A percentile compares a stretch with the other conserved stretches of the same genome.
Conservation (phyloP, 2,797 vertebrate genomes). For the Lepus oiostolus region DNA sequence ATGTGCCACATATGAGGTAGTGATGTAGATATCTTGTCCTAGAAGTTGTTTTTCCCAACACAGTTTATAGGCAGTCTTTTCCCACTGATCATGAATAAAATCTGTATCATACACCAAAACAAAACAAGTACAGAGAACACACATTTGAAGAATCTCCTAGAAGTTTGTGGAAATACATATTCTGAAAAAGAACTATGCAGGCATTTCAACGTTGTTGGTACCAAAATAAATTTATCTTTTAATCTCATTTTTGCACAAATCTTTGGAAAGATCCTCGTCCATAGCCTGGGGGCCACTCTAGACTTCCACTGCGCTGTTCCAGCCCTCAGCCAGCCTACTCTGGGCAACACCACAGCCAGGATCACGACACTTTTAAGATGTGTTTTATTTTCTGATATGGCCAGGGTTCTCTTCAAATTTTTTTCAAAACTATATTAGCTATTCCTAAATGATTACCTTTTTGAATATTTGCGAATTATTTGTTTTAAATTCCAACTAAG, state of each 20-base stretch:
- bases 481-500: slow-evolving; percentile 41
- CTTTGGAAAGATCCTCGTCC: not conserved
- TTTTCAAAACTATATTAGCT: not conserved
- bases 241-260: too few species aligned
- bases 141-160: not conserved
- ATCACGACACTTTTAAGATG: slow-evolving; percentile 28
- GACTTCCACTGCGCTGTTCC: not conserved
- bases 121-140: not conserved
- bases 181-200: too few species aligned
- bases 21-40: not conserved
- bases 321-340: not conserved
- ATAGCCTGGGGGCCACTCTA: not conserved
- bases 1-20: not conserved
- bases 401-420: not conserved
- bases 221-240: too few species aligned
- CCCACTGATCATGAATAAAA: not conserved
- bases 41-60: not conserved
- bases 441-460: not conserved
- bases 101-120: not conserved
- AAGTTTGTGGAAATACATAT: too few species aligned
- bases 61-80: not conserved
- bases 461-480: slow-evolving; percentile 40
- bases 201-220: too few species aligned
- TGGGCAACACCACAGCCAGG: not conserved
- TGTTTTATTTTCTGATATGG: slow-evolving; percentile 27